Evolutionary conservation across 2,888 invertebrate genomes (phyloP).

Genomic region (Andrena dorsata): DNA sequence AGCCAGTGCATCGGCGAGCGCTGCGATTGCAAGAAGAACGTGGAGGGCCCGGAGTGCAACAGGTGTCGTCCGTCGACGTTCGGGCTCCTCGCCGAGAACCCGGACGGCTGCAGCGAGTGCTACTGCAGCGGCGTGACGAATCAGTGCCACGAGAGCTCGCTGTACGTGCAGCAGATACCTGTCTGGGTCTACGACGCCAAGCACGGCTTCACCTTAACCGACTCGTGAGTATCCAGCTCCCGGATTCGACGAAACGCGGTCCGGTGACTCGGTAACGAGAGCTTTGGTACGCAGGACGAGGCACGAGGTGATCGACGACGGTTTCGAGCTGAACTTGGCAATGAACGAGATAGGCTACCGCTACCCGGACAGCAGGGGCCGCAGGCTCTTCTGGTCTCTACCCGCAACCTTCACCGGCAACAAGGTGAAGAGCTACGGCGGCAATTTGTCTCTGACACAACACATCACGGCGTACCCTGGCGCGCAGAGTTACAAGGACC

Average conservation of each 20-base stretch:
- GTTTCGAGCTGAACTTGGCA: constrained; percentile 86
- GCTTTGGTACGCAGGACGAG: constrained; percentile 79
- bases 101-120: constrained; percentile 93
- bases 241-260: neutral
- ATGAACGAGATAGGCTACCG: constrained; percentile 88
- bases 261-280: neutral
- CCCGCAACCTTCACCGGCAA: constrained; percentile 88
- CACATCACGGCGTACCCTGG: constrained; percentile 88
- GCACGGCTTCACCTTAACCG: constrained; percentile 89
- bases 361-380: constrained; percentile 85
- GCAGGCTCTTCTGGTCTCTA: constrained; percentile 91
- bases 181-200: constrained; percentile 87
- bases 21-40: constrained; percentile 91
- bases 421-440: constrained; percentile 95
- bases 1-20: constrained; percentile 86
- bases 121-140: constrained; percentile 94
- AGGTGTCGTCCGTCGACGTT: constrained; percentile 92
- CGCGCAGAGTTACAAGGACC: constrained; percentile 88
- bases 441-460: constrained; percentile 91
- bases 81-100: constrained; percentile 89
- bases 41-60: constrained; percentile 91
- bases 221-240: constrained; percentile 84
- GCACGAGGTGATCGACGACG: constrained; percentile 84
- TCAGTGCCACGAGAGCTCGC: constrained; percentile 90
- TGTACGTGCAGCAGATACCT: constrained; percentile 89